phyloP scores from a whole-genome alignment of 2,113 vertebrate genomes.

The Cygnus buccinator region DNA sequence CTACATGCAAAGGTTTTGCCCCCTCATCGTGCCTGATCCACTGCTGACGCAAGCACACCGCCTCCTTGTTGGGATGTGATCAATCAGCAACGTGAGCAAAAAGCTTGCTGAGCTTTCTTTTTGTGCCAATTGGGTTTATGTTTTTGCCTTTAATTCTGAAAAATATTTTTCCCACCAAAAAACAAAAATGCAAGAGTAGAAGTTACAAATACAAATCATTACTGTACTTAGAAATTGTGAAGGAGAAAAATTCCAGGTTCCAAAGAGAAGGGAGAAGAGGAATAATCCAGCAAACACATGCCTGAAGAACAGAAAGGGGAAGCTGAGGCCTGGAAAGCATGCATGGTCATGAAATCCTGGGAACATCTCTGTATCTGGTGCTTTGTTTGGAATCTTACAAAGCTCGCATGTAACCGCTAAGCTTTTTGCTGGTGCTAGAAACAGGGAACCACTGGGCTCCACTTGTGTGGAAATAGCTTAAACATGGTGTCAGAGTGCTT shows the following conservation, averaged over 20 bases:
- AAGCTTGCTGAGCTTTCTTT: not conserved
- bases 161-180: not conserved
- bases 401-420: not conserved
- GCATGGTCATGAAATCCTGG: accelerated
- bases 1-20: not conserved
- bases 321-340: accelerated
- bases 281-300: not conserved
- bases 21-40: not conserved
- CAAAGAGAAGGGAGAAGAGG: not conserved
- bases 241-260: not conserved
- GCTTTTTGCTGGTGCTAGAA: not conserved
- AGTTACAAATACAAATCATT: not conserved
- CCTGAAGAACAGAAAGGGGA: not conserved
- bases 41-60: not conserved
- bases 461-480: not conserved
- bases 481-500: not conserved
- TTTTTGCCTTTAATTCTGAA: not conserved
- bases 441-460: not conserved
- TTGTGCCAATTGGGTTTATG: not conserved
- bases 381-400: not conserved
- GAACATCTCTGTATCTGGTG: not conserved
- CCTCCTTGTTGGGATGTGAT: not conserved
- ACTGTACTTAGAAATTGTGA: not conserved
- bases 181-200: not conserved
- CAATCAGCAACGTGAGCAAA: not conserved